These are phyloP conservation scores for Anadara kagoshimensis DNA, from an alignment of 1,140 invertebrate species.

Conservation along the genomic window DNA sequence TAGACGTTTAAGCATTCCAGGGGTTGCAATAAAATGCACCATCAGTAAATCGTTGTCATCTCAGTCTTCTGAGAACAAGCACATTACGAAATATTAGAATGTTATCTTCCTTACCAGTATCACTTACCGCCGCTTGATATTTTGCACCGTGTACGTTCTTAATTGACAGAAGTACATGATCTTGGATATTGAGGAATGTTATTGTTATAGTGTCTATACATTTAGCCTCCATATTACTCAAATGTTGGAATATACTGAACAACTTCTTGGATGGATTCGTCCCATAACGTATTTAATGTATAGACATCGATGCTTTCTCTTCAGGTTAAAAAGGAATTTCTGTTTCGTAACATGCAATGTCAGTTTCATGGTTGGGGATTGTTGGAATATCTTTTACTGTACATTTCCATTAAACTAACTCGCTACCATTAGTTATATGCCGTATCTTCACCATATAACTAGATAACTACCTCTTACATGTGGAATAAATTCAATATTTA, in stretches of 20 bases:
- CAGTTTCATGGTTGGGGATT: slow-evolving; percentile 6
- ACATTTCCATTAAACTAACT: slow-evolving; percentile 18
- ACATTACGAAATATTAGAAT: slow-evolving; percentile 10
- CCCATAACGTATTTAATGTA: slow-evolving; percentile 2
- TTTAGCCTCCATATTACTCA: not conserved
- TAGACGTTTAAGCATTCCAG: not conserved
- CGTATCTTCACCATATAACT: slow-evolving; percentile 1
- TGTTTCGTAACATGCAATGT: not conserved
- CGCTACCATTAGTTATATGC: slow-evolving; percentile 1
- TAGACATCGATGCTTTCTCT: not conserved
- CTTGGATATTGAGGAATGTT: not conserved
- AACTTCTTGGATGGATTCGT: slow-evolving; percentile 9
- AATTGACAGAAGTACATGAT: not conserved
- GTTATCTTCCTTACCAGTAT: slow-evolving; percentile 4
- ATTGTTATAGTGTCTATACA: slow-evolving; percentile 9
- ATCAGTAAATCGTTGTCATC: slow-evolving; percentile 13
- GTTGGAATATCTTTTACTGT: slow-evolving; percentile 3
- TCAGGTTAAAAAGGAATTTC: not conserved
- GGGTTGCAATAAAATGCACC: slow-evolving; percentile 18
- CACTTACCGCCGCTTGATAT: slow-evolving; percentile 3
- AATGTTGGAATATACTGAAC: slow-evolving; percentile 19
- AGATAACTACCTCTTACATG: slow-evolving; percentile 1
- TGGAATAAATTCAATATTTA: not conserved
- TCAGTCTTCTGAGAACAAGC: slow-evolving; percentile 1
- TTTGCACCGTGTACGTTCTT: slow-evolving; percentile 15